Conservation (phyloP, 2,797 vertebrate species). For the Platyrinchus mystaceus region DNA sequence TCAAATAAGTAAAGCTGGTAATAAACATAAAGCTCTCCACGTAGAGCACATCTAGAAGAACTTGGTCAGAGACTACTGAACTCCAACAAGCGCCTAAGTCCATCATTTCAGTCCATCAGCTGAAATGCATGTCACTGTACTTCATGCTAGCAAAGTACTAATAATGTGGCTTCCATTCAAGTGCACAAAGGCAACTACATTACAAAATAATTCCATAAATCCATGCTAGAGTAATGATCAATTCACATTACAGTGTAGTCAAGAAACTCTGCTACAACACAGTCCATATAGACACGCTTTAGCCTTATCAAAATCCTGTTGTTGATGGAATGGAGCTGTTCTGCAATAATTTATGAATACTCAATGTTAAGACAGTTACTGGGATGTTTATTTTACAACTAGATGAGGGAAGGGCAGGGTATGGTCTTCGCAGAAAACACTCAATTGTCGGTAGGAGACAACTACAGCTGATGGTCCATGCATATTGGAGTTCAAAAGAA, state of each 20-base stretch:
- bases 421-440: neutral
- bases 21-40: neutral
- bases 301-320: neutral
- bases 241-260: neutral
- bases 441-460: neutral
- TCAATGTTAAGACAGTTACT: neutral
- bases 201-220: neutral
- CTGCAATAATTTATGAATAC: neutral
- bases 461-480: neutral
- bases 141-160: neutral
- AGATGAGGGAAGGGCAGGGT: neutral
- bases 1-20: neutral
- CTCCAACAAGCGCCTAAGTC: neutral
- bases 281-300: neutral
- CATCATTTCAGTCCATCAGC: neutral
- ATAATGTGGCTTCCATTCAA: neutral
- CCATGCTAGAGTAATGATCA: neutral
- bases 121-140: neutral
- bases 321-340: neutral
- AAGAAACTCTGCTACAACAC: neutral
- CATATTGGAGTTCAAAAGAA: neutral
- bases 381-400: neutral
- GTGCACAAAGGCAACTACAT: neutral
- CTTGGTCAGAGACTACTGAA: neutral
- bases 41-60: neutral